Percentiles rank a stretch among this genome's conserved stretches.
Evolutionary conservation across 2,113 vertebrate genomes (phyloP).

Genomic region (Oenanthe oenanthe): DNA sequence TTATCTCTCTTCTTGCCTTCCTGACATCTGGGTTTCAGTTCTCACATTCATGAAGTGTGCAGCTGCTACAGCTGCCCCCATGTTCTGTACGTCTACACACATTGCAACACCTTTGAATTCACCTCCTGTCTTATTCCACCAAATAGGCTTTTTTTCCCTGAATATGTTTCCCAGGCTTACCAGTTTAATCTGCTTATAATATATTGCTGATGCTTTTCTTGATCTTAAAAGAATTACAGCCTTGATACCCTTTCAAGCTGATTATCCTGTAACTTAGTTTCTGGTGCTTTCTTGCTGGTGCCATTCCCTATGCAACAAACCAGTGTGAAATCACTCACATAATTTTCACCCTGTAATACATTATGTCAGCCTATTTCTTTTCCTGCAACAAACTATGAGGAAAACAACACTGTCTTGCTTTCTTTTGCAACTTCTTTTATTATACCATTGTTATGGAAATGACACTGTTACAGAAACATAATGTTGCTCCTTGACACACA

Average conservation of each 20-base stretch:
- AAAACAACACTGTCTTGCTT: not conserved
- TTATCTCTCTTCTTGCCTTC: not conserved
- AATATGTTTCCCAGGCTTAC: not conserved
- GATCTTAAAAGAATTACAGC: not conserved
- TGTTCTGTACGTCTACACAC: not conserved
- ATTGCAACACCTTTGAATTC: not conserved
- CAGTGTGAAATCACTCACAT: fast-evolving
- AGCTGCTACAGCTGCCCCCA: not conserved
- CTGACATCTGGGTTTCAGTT: not conserved
- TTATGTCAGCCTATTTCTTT: not conserved
- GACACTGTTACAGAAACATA: not conserved
- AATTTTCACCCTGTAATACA: not conserved
- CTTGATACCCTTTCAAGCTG: not conserved
- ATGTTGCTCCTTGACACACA: not conserved
- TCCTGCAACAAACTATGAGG: not conserved
- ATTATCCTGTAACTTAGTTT: not conserved
- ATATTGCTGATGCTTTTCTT: not conserved
- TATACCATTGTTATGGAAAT: not conserved
- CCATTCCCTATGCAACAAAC: not conserved
- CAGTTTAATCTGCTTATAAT: not conserved
- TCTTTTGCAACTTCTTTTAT: not conserved
- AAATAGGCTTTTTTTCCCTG: not conserved
- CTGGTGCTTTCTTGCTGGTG: not conserved
- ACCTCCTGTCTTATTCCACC: not conserved
- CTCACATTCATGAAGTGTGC: not conserved